phyloP scores from a whole-genome alignment of 2,797 vertebrate genomes.

The Ara ararauna region DNA sequence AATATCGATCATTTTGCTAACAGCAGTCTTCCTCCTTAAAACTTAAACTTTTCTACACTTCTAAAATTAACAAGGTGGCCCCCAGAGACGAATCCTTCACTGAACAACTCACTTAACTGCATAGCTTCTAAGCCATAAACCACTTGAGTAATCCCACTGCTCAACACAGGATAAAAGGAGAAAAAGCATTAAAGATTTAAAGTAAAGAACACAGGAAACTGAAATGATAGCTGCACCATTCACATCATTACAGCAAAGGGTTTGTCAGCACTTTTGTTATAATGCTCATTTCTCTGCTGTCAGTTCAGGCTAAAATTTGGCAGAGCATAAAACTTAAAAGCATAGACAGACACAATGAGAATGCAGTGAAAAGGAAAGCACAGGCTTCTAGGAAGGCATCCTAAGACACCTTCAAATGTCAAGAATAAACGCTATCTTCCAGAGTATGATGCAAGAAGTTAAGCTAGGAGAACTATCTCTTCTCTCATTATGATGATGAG shows the following conservation, averaged over 20 bases:
- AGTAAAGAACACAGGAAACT: conserved; percentile 56
- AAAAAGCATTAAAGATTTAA: conserved; percentile 74
- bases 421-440: background rate
- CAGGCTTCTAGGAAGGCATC: background rate
- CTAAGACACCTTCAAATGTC: background rate
- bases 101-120: conserved; percentile 34
- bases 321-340: conserved; percentile 54
- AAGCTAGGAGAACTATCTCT: background rate
- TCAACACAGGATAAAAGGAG: conserved; percentile 49
- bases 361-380: conserved; percentile 16
- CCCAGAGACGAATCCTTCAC: conserved; percentile 14
- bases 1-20: background rate
- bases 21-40: background rate
- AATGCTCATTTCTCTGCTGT: conserved; percentile 65
- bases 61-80: background rate
- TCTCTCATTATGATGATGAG: background rate
- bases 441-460: background rate
- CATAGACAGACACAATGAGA: conserved; percentile 50
- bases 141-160: conserved; percentile 58
- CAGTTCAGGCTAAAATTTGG: conserved; percentile 62
- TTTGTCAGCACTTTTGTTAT: conserved; percentile 69
- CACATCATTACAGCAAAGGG: conserved; percentile 56
- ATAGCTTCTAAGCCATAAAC: conserved; percentile 50
- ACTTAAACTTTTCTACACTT: conserved; percentile 14
- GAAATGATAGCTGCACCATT: conserved; percentile 40